phyloP scores from a whole-genome alignment of 2,888 invertebrate genomes.

The Anodontia alba region DNA sequence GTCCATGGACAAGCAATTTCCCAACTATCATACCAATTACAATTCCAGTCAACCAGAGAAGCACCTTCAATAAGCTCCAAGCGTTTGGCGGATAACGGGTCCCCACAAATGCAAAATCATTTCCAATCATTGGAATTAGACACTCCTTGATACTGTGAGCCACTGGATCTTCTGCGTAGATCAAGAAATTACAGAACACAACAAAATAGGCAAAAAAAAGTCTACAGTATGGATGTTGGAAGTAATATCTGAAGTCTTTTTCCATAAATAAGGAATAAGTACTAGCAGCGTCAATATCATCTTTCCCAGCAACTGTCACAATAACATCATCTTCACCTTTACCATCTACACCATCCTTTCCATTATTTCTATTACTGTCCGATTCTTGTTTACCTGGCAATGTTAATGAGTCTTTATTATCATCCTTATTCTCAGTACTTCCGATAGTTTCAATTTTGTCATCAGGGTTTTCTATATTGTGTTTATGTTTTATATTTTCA shows the following conservation, averaged over 20 bases:
- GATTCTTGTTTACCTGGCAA: neutral
- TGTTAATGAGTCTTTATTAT: no score
- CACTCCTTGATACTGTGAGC: slow-evolving; percentile 86
- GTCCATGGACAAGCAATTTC: slow-evolving; percentile 85
- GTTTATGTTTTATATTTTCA: neutral
- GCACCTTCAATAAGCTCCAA: slow-evolving; percentile 83
- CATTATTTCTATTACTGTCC: neutral
- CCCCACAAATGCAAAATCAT: slow-evolving; percentile 86
- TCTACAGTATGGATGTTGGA: slow-evolving; percentile 86
- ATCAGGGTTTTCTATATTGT: neutral
- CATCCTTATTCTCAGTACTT: no score
- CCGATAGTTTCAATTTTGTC: neutral
- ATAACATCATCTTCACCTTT: slow-evolving; percentile 29
- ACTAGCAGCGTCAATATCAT: slow-evolving; percentile 81
- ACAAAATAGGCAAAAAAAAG: slow-evolving; percentile 86
- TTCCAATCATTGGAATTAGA: slow-evolving; percentile 86
- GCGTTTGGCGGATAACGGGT: slow-evolving; percentile 86
- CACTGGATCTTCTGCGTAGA: slow-evolving; percentile 87
- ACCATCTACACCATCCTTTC: neutral
- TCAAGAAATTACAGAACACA: slow-evolving; percentile 86
- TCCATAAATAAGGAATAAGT: slow-evolving; percentile 84
- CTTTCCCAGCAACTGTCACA: slow-evolving; percentile 62
- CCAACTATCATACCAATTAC: slow-evolving; percentile 85
- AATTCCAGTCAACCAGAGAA: slow-evolving; percentile 85
- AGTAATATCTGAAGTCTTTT: slow-evolving; percentile 86